A percentile compares a stretch with the other conserved stretches of the same genome.
These are phyloP conservation scores for Mechanitis messenoides DNA, from an alignment of 2,888 invertebrate species.

Conservation along the genomic window DNA sequence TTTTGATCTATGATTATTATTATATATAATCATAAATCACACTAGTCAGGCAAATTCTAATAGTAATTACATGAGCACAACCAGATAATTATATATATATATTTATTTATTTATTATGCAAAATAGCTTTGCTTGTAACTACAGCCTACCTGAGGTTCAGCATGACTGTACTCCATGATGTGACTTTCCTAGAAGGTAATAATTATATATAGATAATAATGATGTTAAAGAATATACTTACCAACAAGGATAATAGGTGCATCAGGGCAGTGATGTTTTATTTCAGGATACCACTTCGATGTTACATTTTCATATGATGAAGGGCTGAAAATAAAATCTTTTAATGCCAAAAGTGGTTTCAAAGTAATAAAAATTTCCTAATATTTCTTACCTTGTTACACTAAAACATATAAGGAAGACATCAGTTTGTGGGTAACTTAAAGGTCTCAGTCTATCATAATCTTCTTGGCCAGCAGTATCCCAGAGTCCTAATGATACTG, in stretches of 20 bases:
- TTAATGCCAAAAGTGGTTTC: not conserved
- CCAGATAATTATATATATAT: too few species aligned
- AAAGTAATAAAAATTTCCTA: constrained; percentile 12
- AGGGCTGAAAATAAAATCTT: constrained; percentile 79
- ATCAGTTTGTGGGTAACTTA: constrained; percentile 99
- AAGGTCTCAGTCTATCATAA: constrained; percentile 95
- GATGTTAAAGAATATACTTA: constrained; percentile 59
- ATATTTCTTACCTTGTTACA: constrained; percentile 81
- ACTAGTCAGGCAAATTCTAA: too few species aligned
- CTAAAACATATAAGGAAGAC: constrained; percentile 99
- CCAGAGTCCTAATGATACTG: constrained; percentile 97
- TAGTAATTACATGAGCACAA: too few species aligned
- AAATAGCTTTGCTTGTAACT: too few species aligned
- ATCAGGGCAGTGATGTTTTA: constrained; percentile 99
- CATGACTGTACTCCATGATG: too few species aligned
- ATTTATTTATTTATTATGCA: too few species aligned
- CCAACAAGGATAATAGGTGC: constrained; percentile 99
- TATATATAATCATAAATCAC: too few species aligned
- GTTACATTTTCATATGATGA: constrained; percentile 99
- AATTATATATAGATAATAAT: not conserved
- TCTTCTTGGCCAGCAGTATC: constrained; percentile 99
- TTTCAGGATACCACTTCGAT: constrained; percentile 99
- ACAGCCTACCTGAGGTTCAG: too few species aligned
- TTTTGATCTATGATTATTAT: too few species aligned
- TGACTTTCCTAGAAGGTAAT: too few species aligned